Percentiles rank a stretch among this genome's conserved stretches.
Evolutionary conservation across 2,113 vertebrate species (phyloP).

Genomic region (Cromileptes altivelis): DNA sequence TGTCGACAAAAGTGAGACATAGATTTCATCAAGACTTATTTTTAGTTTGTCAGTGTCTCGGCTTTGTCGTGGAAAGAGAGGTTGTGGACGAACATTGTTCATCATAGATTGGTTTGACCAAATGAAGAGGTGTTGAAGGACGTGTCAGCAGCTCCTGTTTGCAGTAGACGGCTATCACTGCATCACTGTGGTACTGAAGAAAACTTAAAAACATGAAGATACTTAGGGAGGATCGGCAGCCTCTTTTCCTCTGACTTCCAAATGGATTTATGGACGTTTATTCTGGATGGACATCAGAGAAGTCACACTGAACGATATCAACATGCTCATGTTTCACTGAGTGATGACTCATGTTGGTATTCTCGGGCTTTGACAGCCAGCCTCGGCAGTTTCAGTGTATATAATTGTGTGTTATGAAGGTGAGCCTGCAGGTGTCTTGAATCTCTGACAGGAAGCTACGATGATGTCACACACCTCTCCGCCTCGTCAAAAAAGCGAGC

Average conservation of each 20-base stretch:
- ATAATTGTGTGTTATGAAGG: not conserved
- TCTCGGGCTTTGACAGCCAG: not conserved
- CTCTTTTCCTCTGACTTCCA: too few relatives aligned
- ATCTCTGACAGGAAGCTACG: constrained; percentile 15
- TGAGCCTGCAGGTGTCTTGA: constrained; percentile 49
- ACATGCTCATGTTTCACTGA: not conserved
- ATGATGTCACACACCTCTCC: constrained; percentile 17
- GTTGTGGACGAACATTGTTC: too few relatives aligned
- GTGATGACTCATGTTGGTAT: not conserved
- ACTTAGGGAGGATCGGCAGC: not conserved
- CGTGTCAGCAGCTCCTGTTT: too few relatives aligned
- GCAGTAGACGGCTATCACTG: not conserved
- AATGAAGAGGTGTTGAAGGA: too few relatives aligned
- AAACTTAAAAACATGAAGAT: not conserved
- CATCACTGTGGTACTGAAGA: not conserved
- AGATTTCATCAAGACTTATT: too few relatives aligned
- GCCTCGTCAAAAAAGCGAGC: not conserved
- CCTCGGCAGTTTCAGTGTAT: not conserved
- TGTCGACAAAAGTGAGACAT: too few relatives aligned
- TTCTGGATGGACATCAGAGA: too few relatives aligned
- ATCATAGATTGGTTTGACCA: too few relatives aligned
- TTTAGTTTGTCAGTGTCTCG: too few relatives aligned
- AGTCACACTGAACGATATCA: not conserved
- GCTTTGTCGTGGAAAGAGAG: too few relatives aligned
- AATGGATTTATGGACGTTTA: not conserved